These are phyloP conservation scores for Melipona bicolor DNA, from an alignment of 2,888 invertebrate genomes.

Conservation along the genomic window DNA sequence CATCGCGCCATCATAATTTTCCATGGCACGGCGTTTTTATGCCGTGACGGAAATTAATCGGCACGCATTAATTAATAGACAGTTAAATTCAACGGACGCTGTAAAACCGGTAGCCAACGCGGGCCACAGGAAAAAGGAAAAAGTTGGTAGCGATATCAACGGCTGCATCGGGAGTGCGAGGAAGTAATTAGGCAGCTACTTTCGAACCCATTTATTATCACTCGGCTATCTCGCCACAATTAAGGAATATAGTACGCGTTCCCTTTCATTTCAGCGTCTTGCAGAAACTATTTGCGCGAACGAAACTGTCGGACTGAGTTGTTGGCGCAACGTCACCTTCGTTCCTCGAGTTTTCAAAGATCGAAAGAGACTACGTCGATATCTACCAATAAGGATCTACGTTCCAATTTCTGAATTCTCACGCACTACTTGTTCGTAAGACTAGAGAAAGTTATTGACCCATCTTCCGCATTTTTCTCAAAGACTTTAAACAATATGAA, in stretches of 20 bases:
- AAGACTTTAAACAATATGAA: neutral
- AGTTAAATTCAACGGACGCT: slow-evolving; percentile 60
- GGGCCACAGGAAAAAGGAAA: slow-evolving; percentile 42
- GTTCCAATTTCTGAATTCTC: neutral
- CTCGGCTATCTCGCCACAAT: slow-evolving; percentile 63
- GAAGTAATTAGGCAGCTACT: slow-evolving; percentile 70
- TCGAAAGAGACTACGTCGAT: neutral
- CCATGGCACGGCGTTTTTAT: slow-evolving; percentile 34
- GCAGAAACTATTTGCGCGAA: slow-evolving; percentile 51
- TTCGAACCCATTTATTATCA: slow-evolving; percentile 74
- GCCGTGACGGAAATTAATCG: slow-evolving; percentile 44
- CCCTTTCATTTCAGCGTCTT: slow-evolving; percentile 64
- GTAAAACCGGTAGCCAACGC: slow-evolving; percentile 53
- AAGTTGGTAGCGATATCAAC: slow-evolving; percentile 58
- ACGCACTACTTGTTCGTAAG: neutral
- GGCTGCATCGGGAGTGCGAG: slow-evolving; percentile 60
- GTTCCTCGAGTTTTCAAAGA: neutral
- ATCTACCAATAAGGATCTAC: neutral
- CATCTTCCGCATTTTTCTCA: neutral
- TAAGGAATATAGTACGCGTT: slow-evolving; percentile 58
- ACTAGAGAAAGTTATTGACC: accelerated
- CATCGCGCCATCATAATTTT: slow-evolving; percentile 34
- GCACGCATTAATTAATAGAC: slow-evolving; percentile 63
- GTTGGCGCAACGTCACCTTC: slow-evolving; percentile 7
- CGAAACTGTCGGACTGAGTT: slow-evolving; percentile 44